A percentile compares a stretch with the other conserved stretches of the same genome.
These are phyloP conservation scores for Porites divaricata DNA, from an alignment of 92 coral and sea anemone genomes.

Conservation along the genomic window DNA sequence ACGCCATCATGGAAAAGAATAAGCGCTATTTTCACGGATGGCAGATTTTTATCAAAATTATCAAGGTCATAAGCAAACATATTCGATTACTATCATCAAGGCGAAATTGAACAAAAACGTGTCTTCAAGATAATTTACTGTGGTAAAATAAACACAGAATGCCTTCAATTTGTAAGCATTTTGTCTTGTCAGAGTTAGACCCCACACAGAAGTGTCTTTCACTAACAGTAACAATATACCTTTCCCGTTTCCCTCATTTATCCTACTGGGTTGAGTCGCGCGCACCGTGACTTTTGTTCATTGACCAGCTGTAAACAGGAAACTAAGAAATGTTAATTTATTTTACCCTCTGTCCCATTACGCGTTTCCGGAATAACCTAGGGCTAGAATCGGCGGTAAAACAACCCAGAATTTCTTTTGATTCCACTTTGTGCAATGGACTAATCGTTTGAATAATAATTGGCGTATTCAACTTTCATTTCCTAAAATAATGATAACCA, in stretches of 20 bases:
- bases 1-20: too few species aligned
- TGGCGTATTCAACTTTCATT: not conserved
- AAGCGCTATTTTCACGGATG: too few species aligned
- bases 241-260: not conserved
- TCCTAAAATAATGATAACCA: not conserved
- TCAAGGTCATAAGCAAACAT: not conserved
- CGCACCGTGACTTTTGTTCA: conserved; percentile 27
- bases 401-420: not conserved
- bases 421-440: not conserved
- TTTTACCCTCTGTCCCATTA: conserved; percentile 36
- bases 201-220: conserved; percentile 36
- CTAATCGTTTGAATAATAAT: not conserved
- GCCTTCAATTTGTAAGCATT: not conserved
- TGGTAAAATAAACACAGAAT: not conserved
- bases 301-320: conserved; percentile 44
- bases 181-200: conserved; percentile 6
- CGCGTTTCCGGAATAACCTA: conserved; percentile 45
- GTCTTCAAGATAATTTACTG: not conserved
- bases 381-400: not conserved
- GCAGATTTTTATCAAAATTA: not conserved
- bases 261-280: conserved; percentile 29
- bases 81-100: conserved; percentile 2
- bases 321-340: conserved; percentile 29
- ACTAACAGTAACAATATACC: not conserved
- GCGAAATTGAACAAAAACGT: not conserved